Evolutionary conservation across 2,113 vertebrate genomes (phyloP), one percentile per base, ranked within the genome.

Genomic region (Numida meleagris): DNA sequence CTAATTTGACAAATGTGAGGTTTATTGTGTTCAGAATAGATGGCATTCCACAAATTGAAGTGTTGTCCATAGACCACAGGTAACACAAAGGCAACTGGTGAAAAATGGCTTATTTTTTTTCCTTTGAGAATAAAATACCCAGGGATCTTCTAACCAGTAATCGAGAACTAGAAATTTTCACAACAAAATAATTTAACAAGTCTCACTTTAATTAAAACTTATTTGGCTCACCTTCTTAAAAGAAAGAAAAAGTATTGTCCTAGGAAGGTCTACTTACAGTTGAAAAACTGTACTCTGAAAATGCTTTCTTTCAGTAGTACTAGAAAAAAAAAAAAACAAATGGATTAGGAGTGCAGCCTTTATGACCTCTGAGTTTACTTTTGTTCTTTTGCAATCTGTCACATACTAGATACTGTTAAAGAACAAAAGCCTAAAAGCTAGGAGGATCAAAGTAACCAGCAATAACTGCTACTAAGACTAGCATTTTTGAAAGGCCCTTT

Each of bases 1-100:
- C 34, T 45, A 31, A 25, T 36, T 48, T 18, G 0, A 11, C 12
- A n/a, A 5, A 12, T 0, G 2, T 24, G 12, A 75, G 29, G 33
- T 27, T 21, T 76, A 63, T 25, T 8, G 36, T 10, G 57, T 33
- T 82, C 12, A 4, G 24, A 86, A 82, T 33, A 88, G 24, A 78
- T 42, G 23, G 24, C 7, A 70, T 50, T 53, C 45, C 27, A 38
- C 70, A 82, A 77, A 83, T 0, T 16, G 15, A 17, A 83, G 43
- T 23, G 21, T 6, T 55, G 73, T 5, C 20, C 31, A 38, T 5
- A 74, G 31, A 71, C 3, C 12, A 58, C 9, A 83, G 58, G 21
- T 4, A 67, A 78, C 12, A 76, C 10, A 80, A 65, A 88, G 10
- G 27, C 12, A 51, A 58, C 27, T 18, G 23, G 15, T 8, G 4